Base-by-base conservation (phyloP, 2,113 vertebrate species). In the Chaetodon trifascialis region DNA sequence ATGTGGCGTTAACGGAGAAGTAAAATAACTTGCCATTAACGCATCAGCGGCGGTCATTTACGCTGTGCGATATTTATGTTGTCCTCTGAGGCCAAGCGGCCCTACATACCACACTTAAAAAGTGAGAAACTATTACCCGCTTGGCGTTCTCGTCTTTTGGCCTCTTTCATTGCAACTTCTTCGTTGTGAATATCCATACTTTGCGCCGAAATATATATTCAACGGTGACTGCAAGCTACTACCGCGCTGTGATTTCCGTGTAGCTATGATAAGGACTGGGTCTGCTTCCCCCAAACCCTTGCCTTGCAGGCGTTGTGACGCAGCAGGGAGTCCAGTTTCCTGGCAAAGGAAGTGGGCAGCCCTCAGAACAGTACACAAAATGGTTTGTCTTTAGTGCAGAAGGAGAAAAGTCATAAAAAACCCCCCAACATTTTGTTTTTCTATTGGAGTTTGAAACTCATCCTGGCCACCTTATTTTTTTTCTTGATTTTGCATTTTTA, bases 111-210 rank as follows among this genome's bases (percentile, higher is more conserved):
- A 38, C 4, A 34, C 9, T 10, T 7, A 4, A 30, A 15, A 65
- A 67, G 46, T 2, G 0, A 34, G 8, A 15, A 42, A 25, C 5
- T 12, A 8, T 85, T 88, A 94, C 94, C 93, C 62, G 80, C 7
- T 47, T 86, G 89, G 4, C 90, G 90, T 2, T 93, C 89, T 1
- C 77, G 5, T 0, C 68, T 91, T 25, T 3, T 11, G 42, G 52
- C 0, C 8, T 84, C 82, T 38, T 76, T 90, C 85, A 90, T 89
- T 5, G 58, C 2, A 10, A 21, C 1, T 0, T 72, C 63, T 79
- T 92, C 91, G 44, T 52, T 44, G 3, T 84, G 55, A 4, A 0
- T 1, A 0, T 62, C 40, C 91, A 92, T 91, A 0, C 0, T 49
- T 3, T 15, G 4, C 0, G 19, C 2, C 1, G 25, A 21, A 47